These are phyloP conservation scores for Notospermus geniculatus DNA, from an alignment of 1,140 invertebrate genomes.

Conservation along the genomic window DNA sequence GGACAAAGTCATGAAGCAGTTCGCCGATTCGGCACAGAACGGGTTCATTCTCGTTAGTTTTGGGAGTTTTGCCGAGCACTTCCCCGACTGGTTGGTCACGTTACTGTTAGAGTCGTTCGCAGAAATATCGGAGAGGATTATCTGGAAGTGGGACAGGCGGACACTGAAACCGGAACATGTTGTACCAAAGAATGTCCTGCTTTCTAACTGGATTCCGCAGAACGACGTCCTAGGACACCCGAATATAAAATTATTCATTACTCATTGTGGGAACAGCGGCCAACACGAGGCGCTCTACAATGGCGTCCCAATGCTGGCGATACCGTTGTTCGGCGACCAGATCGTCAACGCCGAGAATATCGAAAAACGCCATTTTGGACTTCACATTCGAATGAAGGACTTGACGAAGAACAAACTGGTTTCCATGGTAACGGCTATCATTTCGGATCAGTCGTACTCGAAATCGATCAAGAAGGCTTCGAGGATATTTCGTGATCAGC, in stretches of 20 bases:
- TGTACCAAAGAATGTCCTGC: background rate
- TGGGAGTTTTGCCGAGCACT: no score
- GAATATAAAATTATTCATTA: conserved; percentile 32
- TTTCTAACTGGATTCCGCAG: conserved; percentile 67
- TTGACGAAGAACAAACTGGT: conserved; percentile 16
- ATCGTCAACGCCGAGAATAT: conserved; percentile 20
- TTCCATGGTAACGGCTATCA: conserved; percentile 18
- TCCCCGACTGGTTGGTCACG: no score
- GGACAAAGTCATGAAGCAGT: background rate
- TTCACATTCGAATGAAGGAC: conserved; percentile 18
- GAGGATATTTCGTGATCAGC: conserved; percentile 27
- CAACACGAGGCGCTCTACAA: conserved; percentile 28
- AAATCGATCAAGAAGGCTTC: conserved; percentile 29
- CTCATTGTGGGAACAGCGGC: conserved; percentile 37
- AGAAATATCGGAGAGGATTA: no score
- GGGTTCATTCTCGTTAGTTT: background rate
- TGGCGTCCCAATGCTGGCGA: conserved; percentile 31
- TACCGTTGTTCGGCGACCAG: conserved; percentile 26
- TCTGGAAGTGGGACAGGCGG: no score
- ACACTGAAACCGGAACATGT: background rate
- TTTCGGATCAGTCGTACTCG: conserved; percentile 23
- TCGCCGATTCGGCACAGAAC: background rate
- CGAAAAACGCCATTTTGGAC: conserved; percentile 18
- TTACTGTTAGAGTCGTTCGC: no score
- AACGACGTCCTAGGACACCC: conserved; percentile 40